phyloP scores from a whole-genome alignment of 1,140 invertebrate genomes.

The Schlechtendalia chinensis region DNA sequence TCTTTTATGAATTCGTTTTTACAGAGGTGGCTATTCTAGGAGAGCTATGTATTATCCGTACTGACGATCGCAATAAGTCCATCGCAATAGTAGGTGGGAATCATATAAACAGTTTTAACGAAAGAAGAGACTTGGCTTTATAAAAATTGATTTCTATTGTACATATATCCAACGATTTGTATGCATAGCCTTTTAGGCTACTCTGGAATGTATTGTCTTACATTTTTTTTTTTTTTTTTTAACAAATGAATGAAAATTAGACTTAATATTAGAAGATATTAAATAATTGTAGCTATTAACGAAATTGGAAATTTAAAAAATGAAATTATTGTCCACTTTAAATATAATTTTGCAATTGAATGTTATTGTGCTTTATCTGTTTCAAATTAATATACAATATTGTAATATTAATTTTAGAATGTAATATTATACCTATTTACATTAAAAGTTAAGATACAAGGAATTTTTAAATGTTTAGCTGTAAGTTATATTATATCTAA shows the following conservation, averaged over 20 bases:
- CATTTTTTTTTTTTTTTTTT: constrained; percentile 27
- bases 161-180: constrained; percentile 13
- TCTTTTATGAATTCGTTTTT: not conserved
- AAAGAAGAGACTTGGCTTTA: constrained; percentile 20
- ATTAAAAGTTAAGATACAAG: constrained; percentile 15
- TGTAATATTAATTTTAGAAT: constrained; percentile 22
- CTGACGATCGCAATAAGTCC: constrained; percentile 31
- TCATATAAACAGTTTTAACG: not conserved
- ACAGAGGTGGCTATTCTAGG: constrained; percentile 36
- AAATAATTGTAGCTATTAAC: constrained; percentile 18
- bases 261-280: not conserved
- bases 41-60: constrained; percentile 48
- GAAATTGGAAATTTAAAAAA: constrained; percentile 37
- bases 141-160: constrained; percentile 19
- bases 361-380: not conserved
- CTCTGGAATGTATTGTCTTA: constrained; percentile 33
- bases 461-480: constrained; percentile 13
- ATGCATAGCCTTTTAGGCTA: not conserved
- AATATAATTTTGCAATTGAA: constrained; percentile 13
- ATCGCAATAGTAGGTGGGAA: constrained; percentile 15
- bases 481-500: constrained; percentile 47
- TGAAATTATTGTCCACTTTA: constrained; percentile 7
- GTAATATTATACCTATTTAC: not conserved
- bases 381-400: constrained; percentile 6
- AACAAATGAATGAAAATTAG: constrained; percentile 6